Evolutionary conservation across 2,113 vertebrate species (phyloP), one percentile per base, ranked within the genome.

Genomic region (Dasyurus viverrinus): DNA sequence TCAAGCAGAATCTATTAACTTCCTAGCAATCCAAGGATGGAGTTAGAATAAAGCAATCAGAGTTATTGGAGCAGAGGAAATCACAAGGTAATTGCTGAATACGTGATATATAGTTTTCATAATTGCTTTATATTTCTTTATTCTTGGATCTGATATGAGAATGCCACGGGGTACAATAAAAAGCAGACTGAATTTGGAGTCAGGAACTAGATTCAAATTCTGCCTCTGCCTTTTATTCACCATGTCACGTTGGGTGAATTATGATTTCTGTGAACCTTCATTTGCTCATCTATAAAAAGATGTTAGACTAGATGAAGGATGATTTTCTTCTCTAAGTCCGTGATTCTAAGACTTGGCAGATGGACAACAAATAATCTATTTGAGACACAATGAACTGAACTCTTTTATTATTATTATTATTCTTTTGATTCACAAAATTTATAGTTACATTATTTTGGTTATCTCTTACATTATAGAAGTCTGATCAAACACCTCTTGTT

Each of bases 391-490:
- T 84, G n/a, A 19, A 8, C 19, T 84, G 19, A 84, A 84, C 36
- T 36, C 10, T 60, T 42, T 60, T 76, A 42, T 84, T 84, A 23
- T 42, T 84, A 42, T 42, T 84, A 8, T 84, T 84, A 8, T 42
- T 76, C 14, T 96, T 96, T 52, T 90, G 90, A 55, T 95, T 2
- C 57, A 91, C 93, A 89, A 92, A 95, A 91, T 84, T 95, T 50
- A 42, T 5, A 92, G 36, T 52, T 50, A n/a, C 57, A 93, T 53
- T 46, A 26, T 93, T 95, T 94, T 96, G 42, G 91, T 50, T 93
- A 27, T 53, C 84, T 53, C 24, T 48, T 91, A 54, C n/a, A 1
- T 89, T 89, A 24, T 54, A 26, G 55, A 89, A 91, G 8, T 91
- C 92, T 90, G 54, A 5, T 42, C 36, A 91, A 90, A 91, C 53